Conservation (phyloP, 2,888 invertebrate species). For the Perithous albicinctus region DNA sequence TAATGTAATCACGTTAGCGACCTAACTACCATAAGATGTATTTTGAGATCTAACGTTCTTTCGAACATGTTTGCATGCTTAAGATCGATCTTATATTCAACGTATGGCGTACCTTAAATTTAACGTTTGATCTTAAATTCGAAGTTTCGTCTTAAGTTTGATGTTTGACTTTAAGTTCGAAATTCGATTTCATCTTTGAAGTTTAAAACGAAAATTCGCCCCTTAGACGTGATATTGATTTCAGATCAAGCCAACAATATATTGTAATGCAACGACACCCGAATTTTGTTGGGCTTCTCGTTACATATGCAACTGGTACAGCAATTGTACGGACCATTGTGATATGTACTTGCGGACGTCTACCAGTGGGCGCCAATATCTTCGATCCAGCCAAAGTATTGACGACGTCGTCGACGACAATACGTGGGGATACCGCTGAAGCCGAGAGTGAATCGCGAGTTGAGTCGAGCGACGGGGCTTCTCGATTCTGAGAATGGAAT, state of each 20-base stretch:
- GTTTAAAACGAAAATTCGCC: too few relatives aligned
- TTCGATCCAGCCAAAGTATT: slow-evolving; percentile 12
- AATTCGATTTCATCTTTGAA: too few relatives aligned
- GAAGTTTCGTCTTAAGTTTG: too few relatives aligned
- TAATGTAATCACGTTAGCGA: too few relatives aligned
- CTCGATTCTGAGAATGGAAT: neutral
- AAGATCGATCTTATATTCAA: too few relatives aligned
- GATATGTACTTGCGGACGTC: neutral
- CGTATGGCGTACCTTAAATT: too few relatives aligned
- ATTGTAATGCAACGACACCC: neutral
- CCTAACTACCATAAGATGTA: too few relatives aligned
- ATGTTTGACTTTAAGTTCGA: too few relatives aligned
- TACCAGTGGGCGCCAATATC: slow-evolving; percentile 20
- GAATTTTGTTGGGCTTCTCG: neutral
- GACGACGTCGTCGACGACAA: slow-evolving; percentile 25
- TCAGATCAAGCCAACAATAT: neutral
- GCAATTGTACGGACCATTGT: slow-evolving; percentile 1
- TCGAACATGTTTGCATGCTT: too few relatives aligned
- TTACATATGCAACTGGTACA: neutral
- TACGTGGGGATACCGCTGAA: slow-evolving; percentile 25
- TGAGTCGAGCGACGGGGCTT: slow-evolving; percentile 12
- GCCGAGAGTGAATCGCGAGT: slow-evolving; percentile 9
- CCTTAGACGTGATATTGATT: neutral
- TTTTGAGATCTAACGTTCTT: too few relatives aligned
- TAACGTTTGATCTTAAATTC: too few relatives aligned